A percentile compares a stretch with the other conserved stretches of the same genome.
These are phyloP conservation scores for Phanerotoma sp. DNA, from an alignment of 2,888 invertebrate genomes.

Conservation along the genomic window DNA sequence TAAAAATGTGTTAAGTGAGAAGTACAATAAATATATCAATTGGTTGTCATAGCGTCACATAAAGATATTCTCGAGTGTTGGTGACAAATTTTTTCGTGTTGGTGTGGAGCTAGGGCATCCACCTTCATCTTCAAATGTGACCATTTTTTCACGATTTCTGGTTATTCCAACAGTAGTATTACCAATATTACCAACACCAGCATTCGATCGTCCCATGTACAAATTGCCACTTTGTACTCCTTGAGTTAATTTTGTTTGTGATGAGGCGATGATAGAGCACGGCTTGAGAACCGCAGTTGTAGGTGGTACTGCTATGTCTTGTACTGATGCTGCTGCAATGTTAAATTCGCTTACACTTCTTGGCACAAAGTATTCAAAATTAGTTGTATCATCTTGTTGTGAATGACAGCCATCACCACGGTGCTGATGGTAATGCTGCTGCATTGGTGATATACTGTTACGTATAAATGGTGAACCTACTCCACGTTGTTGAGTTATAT, in stretches of 20 bases:
- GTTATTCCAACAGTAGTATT: constrained; percentile 48
- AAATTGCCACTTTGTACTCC: constrained; percentile 19
- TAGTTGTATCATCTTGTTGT: constrained; percentile 62
- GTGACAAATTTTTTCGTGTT: constrained; percentile 55
- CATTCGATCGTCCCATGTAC: constrained; percentile 29
- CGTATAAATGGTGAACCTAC: constrained; percentile 3
- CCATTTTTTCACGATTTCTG: constrained; percentile 73
- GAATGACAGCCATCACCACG: constrained; percentile 29
- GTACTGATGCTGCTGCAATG: constrained; percentile 64
- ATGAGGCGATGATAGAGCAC: constrained; percentile 38
- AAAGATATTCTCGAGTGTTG: constrained; percentile 69
- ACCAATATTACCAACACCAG: constrained; percentile 45
- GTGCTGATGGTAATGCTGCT: constrained; percentile 48
- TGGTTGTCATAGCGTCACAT: constrained; percentile 67
- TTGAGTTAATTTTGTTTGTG: constrained; percentile 28
- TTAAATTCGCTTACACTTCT: constrained; percentile 83
- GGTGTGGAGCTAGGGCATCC: constrained; percentile 41
- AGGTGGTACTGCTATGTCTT: constrained; percentile 61
- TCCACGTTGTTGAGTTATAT: constrained; percentile 65
- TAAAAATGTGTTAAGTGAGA: constrained; percentile 1
- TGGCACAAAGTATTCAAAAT: constrained; percentile 79
- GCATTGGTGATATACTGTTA: constrained; percentile 35
- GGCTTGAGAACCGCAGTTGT: constrained; percentile 52
- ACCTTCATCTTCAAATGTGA: constrained; percentile 79
- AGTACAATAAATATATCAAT: background rate